phyloP scores from a whole-genome alignment of 2,888 invertebrate genomes.

The Drosophila siamana region DNA sequence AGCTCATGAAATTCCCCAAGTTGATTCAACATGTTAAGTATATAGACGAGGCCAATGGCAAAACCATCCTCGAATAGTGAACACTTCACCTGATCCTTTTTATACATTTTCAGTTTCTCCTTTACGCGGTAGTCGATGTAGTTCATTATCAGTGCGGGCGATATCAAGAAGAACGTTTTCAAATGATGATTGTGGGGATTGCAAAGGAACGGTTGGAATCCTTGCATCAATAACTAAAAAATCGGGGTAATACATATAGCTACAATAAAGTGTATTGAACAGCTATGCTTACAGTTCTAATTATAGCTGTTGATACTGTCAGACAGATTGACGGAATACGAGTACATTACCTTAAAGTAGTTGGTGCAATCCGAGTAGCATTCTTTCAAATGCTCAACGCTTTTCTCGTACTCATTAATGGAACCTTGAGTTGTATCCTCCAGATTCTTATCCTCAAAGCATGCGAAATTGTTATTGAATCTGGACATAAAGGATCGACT shows the following conservation, averaged over 20 bases:
- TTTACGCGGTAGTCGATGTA: constrained; percentile 97
- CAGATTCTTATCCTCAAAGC: constrained; percentile 87
- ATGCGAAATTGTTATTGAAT: constrained; percentile 88
- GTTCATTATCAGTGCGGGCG: constrained; percentile 97
- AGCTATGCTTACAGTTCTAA: no score
- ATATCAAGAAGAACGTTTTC: constrained; percentile 95
- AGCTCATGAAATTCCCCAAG: constrained; percentile 94
- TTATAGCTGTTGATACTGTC: no score
- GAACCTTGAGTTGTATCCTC: constrained; percentile 88
- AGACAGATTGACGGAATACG: no score
- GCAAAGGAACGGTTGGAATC: constrained; percentile 95
- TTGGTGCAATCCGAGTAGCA: constrained; percentile 90
- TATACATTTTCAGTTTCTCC: constrained; percentile 96
- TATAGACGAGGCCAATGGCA: constrained; percentile 97
- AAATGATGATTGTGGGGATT: constrained; percentile 95
- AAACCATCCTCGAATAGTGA: constrained; percentile 99
- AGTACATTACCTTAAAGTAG: constrained; percentile 79
- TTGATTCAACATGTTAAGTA: constrained; percentile 95
- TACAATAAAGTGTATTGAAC: no score
- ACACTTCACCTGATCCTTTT: constrained; percentile 90
- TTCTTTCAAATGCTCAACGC: constrained; percentile 91
- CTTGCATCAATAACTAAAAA: constrained; percentile 93
- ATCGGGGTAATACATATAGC: no score
- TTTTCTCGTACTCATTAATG: constrained; percentile 91
- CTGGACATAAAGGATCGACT: constrained; percentile 95